A percentile compares a stretch with the other conserved stretches of the same genome.
phyloP scores from a whole-genome alignment of 2,113 vertebrate genomes.

The Etheostoma spectabile region DNA sequence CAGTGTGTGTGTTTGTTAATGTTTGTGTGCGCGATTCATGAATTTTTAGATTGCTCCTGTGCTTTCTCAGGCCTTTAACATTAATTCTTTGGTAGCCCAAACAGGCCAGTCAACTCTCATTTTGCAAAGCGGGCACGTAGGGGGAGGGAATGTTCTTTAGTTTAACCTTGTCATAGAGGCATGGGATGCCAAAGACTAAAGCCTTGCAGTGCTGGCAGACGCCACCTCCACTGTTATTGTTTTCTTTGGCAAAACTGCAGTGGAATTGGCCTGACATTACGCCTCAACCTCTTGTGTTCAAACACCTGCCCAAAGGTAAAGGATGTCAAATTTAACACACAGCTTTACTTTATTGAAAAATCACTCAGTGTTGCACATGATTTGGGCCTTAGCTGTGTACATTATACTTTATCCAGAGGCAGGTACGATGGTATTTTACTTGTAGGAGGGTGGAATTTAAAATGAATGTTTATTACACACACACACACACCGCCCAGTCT shows the following conservation, averaged over 20 bases:
- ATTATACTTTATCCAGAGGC: slow-evolving; percentile 3
- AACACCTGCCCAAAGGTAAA: slow-evolving; percentile 54
- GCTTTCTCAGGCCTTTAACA: slow-evolving; percentile 62
- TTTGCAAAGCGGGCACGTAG: slow-evolving; percentile 68
- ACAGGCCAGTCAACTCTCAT: slow-evolving; percentile 65
- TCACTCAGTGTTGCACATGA: background rate
- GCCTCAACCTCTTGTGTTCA: slow-evolving; percentile 47
- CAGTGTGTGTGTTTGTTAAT: background rate
- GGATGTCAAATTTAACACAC: slow-evolving; percentile 40
- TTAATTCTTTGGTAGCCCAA: slow-evolving; percentile 63
- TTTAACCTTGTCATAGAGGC: slow-evolving; percentile 81
- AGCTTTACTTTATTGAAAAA: slow-evolving; percentile 39
- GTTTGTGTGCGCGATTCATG: slow-evolving; percentile 31
- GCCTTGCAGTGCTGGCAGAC: slow-evolving; percentile 64
- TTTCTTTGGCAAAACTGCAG: slow-evolving; percentile 59
- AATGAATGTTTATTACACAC: background rate
- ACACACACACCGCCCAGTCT: no score
- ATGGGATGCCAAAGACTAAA: slow-evolving; percentile 66
- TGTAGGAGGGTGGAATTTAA: background rate
- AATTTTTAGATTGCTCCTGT: slow-evolving; percentile 45
- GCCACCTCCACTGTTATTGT: slow-evolving; percentile 60
- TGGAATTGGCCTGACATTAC: slow-evolving; percentile 58
- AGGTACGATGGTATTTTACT: background rate
- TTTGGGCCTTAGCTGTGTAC: background rate
- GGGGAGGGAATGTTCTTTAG: slow-evolving; percentile 67